Conservation (phyloP, 2,888 invertebrate genomes). For the Arctia plantaginis region DNA sequence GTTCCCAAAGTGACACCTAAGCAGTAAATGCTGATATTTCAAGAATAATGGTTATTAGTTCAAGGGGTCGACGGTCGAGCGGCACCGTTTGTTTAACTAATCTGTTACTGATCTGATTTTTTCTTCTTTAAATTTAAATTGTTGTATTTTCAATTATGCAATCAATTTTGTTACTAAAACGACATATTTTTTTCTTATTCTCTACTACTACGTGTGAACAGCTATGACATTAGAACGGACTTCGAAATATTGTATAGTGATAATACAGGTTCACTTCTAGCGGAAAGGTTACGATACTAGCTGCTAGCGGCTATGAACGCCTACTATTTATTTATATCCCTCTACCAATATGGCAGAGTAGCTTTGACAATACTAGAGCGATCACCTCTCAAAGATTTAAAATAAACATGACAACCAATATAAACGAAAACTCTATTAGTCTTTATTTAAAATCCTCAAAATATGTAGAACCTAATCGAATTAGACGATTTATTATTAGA, state of each 20-base stretch:
- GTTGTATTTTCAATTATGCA: background rate
- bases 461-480: too few species aligned
- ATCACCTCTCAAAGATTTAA: background rate
- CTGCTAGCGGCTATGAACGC: background rate
- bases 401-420: background rate
- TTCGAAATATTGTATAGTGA: too few species aligned
- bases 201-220: too few species aligned
- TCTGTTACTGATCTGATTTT: conserved; percentile 34
- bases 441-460: background rate
- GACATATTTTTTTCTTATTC: too few species aligned
- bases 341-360: conserved; percentile 62
- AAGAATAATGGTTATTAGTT: conserved; percentile 58
- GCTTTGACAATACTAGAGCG: background rate
- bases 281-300: too few species aligned
- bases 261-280: too few species aligned
- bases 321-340: background rate
- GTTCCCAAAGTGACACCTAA: conserved; percentile 61
- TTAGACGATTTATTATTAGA: too few species aligned
- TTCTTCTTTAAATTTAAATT: conserved; percentile 43
- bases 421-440: background rate
- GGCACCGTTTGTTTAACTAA: conserved; percentile 40
- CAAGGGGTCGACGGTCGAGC: conserved; percentile 14
- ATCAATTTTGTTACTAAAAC: background rate
- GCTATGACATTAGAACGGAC: too few species aligned
- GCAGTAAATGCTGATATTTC: conserved; percentile 57